Evolutionary conservation across 64 coral and sea anemone species (phyloP), one percentile per base, ranked within the genome.

Genomic region (Actinia tenebrosa): DNA sequence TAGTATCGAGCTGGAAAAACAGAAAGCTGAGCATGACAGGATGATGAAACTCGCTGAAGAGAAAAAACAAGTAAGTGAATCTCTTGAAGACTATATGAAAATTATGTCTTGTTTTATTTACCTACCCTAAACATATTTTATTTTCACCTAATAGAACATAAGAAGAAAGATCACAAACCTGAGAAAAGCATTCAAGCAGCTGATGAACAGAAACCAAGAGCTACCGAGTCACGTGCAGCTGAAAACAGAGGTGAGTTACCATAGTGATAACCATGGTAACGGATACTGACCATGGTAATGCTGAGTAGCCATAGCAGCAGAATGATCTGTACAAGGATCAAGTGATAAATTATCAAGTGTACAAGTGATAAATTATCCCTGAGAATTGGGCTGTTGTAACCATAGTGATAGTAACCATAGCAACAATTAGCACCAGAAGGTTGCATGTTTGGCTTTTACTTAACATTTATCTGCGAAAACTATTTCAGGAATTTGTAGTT

Each of bases 1-100:
- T 79, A 99, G 97, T 61, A 99, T 99, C 83, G 97, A 95, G 86
- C 86, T 99, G 43, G 97, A 99, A 88, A 99, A 95, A 86, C 97
- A 99, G 91, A 99, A 99, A 89, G 97, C 97, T 62, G 97, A 99
- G 79, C 97, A 99, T 19, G 97, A 99, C 86, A 78, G 93, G 86
- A 93, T 99, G 93, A 55, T 99, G 53, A 99, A 95, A 87, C 75
- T 99, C 14, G 97, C 97, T 53, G 97, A 99, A 83, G 97, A 99
- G 84, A 99, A 99, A 80, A 99, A 99, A 68, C 96, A 98, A 93
- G 96, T 94, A 53, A 87, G 45, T 42, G 20, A 11, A 14, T 11
- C 56, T 58, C 10, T 2, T 11, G 56, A 58, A 58, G 56, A 16
- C 7, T 66, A 50, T 27, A 50, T 5, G 47, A 50, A 50, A 50